A percentile compares a stretch with the other conserved stretches of the same genome.
Conservation (phyloP, 2,888 invertebrate genomes). For the Penaeus monodon region DNA sequence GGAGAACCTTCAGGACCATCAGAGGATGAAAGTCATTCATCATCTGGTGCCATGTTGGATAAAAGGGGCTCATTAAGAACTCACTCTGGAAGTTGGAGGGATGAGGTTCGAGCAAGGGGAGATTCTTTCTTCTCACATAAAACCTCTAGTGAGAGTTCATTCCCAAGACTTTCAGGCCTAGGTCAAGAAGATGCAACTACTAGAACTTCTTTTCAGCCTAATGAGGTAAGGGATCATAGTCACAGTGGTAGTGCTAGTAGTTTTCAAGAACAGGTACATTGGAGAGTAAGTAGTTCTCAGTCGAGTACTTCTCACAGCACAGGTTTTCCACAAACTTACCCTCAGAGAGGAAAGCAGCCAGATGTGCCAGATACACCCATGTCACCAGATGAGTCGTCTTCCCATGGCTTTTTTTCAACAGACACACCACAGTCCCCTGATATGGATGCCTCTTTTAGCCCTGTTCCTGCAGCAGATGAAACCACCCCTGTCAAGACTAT, state of each 20-base stretch:
- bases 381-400: constrained; percentile 41
- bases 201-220: neutral
- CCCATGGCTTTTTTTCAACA: neutral
- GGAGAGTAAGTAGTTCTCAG: constrained; percentile 30
- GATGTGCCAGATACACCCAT: constrained; percentile 33
- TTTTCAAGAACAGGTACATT: constrained; percentile 2
- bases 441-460: constrained; percentile 43
- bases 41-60: neutral
- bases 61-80: neutral
- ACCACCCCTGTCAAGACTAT: constrained; percentile 39
- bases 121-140: constrained; percentile 16
- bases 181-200: constrained; percentile 13
- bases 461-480: constrained; percentile 36
- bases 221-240: constrained; percentile 5
- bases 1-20: constrained; percentile 19
- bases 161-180: constrained; percentile 22
- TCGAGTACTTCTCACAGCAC: neutral
- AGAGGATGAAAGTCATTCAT: constrained; percentile 1
- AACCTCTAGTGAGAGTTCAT: constrained; percentile 10
- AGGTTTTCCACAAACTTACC: neutral
- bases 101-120: constrained; percentile 40
- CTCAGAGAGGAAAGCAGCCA: neutral
- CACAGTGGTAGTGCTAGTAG: neutral
- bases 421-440: constrained; percentile 62
- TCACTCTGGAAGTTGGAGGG: constrained; percentile 31